Percentiles rank a stretch among this genome's conserved stretches.
Conservation (phyloP, 2,113 vertebrate genomes). For the Porphyrio hochstetteri region DNA sequence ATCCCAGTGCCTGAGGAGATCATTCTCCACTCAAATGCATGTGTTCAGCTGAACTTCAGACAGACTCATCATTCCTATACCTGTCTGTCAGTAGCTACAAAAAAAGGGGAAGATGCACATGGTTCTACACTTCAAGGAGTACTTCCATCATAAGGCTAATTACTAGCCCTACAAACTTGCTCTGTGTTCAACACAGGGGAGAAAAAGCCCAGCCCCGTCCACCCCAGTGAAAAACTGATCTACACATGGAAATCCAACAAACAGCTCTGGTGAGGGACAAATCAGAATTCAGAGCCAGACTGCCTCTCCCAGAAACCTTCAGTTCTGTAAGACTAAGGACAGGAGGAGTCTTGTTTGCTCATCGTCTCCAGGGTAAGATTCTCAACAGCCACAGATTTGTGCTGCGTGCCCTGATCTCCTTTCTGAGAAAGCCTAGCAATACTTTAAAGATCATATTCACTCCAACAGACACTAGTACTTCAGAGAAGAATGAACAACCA, state of each 20-base stretch:
- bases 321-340: neutral
- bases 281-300: neutral
- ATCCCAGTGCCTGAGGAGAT: neutral
- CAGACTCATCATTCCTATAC: neutral
- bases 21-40: neutral
- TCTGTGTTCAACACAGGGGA: neutral
- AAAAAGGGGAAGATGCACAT: fast-evolving
- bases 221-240: neutral
- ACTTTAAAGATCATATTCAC: neutral
- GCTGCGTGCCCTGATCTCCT: neutral
- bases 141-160: neutral
- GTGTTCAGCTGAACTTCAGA: neutral
- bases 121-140: neutral
- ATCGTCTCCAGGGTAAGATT: neutral
- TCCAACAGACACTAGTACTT: neutral
- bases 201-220: neutral
- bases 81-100: neutral
- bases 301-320: neutral
- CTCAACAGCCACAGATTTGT: neutral
- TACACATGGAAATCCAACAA: neutral
- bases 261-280: neutral
- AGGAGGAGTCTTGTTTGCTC: neutral
- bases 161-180: neutral
- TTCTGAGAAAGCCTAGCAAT: neutral
- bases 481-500: neutral